phyloP scores from a whole-genome alignment of 1,140 invertebrate species.

The Luehdorfia chinensis region DNA sequence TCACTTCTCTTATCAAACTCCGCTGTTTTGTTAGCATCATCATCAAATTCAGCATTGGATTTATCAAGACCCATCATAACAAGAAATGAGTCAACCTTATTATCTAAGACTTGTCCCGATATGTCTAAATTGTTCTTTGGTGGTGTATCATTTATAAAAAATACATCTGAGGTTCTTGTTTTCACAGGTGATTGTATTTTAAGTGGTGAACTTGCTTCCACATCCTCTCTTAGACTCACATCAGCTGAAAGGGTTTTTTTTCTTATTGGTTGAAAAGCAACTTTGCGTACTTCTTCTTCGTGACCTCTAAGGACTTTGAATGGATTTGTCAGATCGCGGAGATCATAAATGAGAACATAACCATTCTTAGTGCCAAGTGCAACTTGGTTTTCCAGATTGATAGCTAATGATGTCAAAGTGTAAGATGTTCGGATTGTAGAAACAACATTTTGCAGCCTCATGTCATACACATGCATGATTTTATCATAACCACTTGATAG shows the following conservation, averaged over 20 bases:
- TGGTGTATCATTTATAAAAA: slow-evolving; percentile 53
- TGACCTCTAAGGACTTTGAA: slow-evolving; percentile 59
- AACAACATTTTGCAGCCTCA: slow-evolving; percentile 63
- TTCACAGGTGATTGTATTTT: slow-evolving; percentile 45
- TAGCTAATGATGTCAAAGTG: slow-evolving; percentile 62
- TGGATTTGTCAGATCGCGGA: slow-evolving; percentile 58
- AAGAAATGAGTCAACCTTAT: slow-evolving; percentile 63
- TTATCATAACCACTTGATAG: slow-evolving; percentile 70
- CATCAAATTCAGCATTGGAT: slow-evolving; percentile 47
- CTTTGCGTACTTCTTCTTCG: slow-evolving; percentile 53
- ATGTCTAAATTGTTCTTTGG: slow-evolving; percentile 41
- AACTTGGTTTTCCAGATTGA: slow-evolving; percentile 58
- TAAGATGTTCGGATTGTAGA: slow-evolving; percentile 59
- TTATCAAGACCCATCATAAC: slow-evolving; percentile 63
- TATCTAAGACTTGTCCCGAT: slow-evolving; percentile 29
- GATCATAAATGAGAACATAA: slow-evolving; percentile 62
- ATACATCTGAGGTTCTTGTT: slow-evolving; percentile 57
- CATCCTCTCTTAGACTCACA: slow-evolving; percentile 61
- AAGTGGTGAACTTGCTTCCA: slow-evolving; percentile 34
- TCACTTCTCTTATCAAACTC: slow-evolving; percentile 51
- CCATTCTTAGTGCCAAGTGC: slow-evolving; percentile 70
- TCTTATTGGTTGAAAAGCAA: slow-evolving; percentile 61
- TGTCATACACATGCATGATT: slow-evolving; percentile 68
- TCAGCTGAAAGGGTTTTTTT: slow-evolving; percentile 54
- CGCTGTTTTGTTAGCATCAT: slow-evolving; percentile 41